Evolutionary conservation across 2,888 invertebrate species (phyloP), one percentile per base, ranked within the genome.

Genomic region (Pasiphila rectangulata): DNA sequence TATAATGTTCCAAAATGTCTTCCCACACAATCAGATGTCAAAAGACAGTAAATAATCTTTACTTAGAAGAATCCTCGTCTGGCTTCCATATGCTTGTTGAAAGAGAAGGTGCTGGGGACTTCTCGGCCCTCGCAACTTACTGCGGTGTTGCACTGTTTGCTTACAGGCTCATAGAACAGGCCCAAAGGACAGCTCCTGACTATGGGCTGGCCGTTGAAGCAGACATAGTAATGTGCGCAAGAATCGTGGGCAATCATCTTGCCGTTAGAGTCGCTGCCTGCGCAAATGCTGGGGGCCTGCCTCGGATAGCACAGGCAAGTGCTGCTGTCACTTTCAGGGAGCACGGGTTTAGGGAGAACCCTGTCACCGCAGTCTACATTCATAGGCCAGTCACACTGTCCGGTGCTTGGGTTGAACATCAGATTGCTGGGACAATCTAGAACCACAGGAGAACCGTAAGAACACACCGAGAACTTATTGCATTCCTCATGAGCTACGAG

Each of bases 381-480:
- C 49, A 75, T 70, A 2, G 84, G 77, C 68, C 84, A 92, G 63
- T 92, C 92, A 54, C 92, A 92, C 47, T 83, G 84, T 9, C 55
- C 51, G 13, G 67, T 82, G 17, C 73, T 67, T 5, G 79, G 79
- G 24, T 90, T 89, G 67, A 91, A 92, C 0, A 89, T 64, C 1
- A 91, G 69, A 4, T 86, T 88, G 2, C 69, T 64, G 0, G 90
- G 90, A 57, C 92, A 92, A 1, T 75, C 67, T 57, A 90, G 82
- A 54, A 90, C 91, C 3, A 89, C 69, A 0, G 87, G 91, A 0
- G 72, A 64, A 5, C 90, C 91, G 56, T 90, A 86, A 84, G 91
- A 90, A 62, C 92, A 92, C 58, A 91, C 90, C 15, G 91, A 64
- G 51, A 59, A 69, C 36, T 63, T 56, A 16, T 61, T 35, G 41